Evolutionary conservation across 2,888 invertebrate species (phyloP), one percentile per base, ranked within the genome.

Genomic region (Coremacera marginata): DNA sequence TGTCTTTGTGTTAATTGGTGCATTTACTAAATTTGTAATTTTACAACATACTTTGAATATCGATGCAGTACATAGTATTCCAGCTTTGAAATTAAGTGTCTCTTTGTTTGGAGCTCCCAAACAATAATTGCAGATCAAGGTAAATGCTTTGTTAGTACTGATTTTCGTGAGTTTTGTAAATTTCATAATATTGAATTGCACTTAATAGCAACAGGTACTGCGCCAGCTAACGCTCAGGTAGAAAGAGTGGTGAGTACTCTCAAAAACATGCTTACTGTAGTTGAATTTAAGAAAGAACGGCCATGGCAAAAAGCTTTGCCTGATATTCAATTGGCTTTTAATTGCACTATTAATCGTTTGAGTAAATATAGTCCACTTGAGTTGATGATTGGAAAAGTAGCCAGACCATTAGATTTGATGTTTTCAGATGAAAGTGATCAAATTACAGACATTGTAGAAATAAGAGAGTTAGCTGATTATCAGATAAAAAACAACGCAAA

Each of bases 41-140:
- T 27, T 77, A n/a, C 31, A 67, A n/a, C 72, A 77, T 34, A 74
- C 73, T 44, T 1, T 76, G 3, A 80, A 80, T 34, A 73, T 71
- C 52, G 74, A 74, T 68, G n/a, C 77, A 2, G 70, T 63, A 70
- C 77, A 65, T 70, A 70, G 75, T 65, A 75, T 78, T 19, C 70
- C 73, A 63, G 65, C 76, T 31, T 5, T 71, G 19, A 78, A 77
- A 49, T 62, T 55, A 8, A 11, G n/a, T 1, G 14, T 65, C 5
- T 65, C 65, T 31, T 65, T 65, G 7, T 65, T 65, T 65, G 65
- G 65, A 0, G 65, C 65, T 34, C 65, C 65, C 5, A 65, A 4
- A 1, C 65, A 16, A 22, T 65, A 8, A 49, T 68, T n/a, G 68
- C 49, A 5, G 68, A 68, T 27, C 68, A 68, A 16, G 70, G 70